Evolutionary conservation across 2,113 vertebrate species (phyloP), one percentile per base, ranked within the genome.

Genomic region (Pseudopodoces humilis): DNA sequence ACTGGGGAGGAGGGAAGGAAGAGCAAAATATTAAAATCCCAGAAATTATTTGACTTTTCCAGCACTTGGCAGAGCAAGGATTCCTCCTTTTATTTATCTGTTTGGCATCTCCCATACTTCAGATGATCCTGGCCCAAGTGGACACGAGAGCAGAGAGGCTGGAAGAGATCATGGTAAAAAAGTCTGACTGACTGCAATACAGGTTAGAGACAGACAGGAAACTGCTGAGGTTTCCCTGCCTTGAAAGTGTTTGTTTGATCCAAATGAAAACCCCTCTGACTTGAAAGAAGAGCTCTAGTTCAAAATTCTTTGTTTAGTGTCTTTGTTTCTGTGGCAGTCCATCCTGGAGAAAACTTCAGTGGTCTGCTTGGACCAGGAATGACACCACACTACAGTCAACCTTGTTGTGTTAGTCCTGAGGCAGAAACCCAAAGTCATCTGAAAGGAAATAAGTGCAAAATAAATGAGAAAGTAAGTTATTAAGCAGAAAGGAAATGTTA

Each of bases 311-410:
- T 43, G 6, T 50, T 90, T 56, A 27, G 19, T 7, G 3, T 1
- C 18, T 69, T 86, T 37, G 1, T 39, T 88, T 49, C 63, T 68
- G 20, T 41, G 50, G 46, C 28, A 88, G 50, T 43, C 25, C 27
- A 35, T 31, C 46, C 50, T 63, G 30, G 30, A 92, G 71, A 83
- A 65, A 50, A 39, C 21, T 43, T 53, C 3, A 8, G 37, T 12
- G 35, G 39, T 75, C 44, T 33, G 21, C 60, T 33, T 74, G 60
- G 46, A 35, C 46, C 60, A 55, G 33, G 47, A 72, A 50, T 13
- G 13, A 69, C 4, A 31, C 47, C 68, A 68, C 0, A 3, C 13
- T 44, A 35, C 0, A 2, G 10, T 87, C 23, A 82, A 1, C 27
- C 43, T 92, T 60, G 28, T 30, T 84, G 13, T 39, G 30, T 39